Base-by-base conservation (phyloP, 2,888 invertebrate species). In the Idaea dimidiata region DNA sequence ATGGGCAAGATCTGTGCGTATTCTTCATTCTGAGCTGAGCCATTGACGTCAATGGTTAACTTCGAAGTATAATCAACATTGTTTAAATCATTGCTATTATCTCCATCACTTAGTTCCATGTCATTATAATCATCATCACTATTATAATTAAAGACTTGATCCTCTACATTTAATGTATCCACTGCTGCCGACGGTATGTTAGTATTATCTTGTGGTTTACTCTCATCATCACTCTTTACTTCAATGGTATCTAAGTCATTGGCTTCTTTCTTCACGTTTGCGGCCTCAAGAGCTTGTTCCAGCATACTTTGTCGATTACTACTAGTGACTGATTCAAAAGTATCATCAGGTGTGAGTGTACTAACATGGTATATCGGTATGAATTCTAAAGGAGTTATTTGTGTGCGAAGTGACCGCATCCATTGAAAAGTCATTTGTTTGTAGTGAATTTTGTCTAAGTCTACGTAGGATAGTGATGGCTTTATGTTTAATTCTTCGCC, bases 1-100 rank as follows among this genome's bases (percentile, higher is more conserved):
- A 91, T 82, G 0, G 87, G 84, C 6, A 84, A 73, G 63, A 89
- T 74, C n/a, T 73, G 81, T 0, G 88, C 91, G 76, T 89, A 92
- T 65, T 91, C 89, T 59, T 86, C 83, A 17, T 89, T 82, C 53
- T 88, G 76, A 61, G 78, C 80, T 0, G 81, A 77, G 0, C 87
- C 88, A 64, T 89, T 88, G 16, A 55, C 17, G 18, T 17, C 56
- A 2, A 17, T 55, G 16, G 54, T 8, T 14, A 43, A 43, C 14
- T 43, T 43, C 43, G 43, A 43, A 14, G 43, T 43, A 8, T 14
- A 43, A 43, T 43, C 43, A 43, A 43, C 43, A 14, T 43, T 14
- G 10, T 43, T 43, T 43, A 43, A 43, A 43, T 43, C 43, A 43
- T 14, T 6, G 33, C 33, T 43, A 43, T 43, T 43, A 43, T 43